phyloP scores from a whole-genome alignment of 2,113 vertebrate genomes.

The Pachypanchax playfairii region DNA sequence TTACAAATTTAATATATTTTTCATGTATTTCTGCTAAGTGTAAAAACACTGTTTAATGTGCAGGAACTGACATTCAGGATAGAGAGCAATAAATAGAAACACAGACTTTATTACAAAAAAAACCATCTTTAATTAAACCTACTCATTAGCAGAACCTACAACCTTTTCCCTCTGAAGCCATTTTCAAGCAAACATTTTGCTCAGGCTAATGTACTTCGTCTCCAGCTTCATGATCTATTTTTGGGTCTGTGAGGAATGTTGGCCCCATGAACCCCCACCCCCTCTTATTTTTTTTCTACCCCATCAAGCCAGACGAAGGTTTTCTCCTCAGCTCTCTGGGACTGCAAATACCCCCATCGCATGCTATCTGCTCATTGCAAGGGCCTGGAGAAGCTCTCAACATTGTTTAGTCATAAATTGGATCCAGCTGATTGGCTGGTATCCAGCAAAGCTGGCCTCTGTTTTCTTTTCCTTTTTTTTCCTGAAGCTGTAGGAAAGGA shows the following conservation, averaged over 20 bases:
- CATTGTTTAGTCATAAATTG: slow-evolving; percentile 66
- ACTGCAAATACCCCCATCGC: slow-evolving; percentile 62
- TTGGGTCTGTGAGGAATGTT: slow-evolving; percentile 65
- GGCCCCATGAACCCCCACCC: slow-evolving; percentile 20
- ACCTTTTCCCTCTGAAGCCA: slow-evolving; percentile 7
- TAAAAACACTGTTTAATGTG: too few species aligned
- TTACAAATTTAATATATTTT: too few species aligned
- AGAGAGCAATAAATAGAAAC: too few species aligned
- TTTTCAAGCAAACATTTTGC: slow-evolving; percentile 48
- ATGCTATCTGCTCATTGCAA: slow-evolving; percentile 64
- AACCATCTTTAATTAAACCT: too few species aligned
- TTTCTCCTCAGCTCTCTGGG: slow-evolving; percentile 54
- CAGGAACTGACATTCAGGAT: too few species aligned
- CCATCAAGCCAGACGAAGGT: slow-evolving; percentile 35
- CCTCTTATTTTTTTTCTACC: not conserved
- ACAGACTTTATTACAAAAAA: too few species aligned
- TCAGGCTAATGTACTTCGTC: slow-evolving; percentile 37
- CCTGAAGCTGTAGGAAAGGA: slow-evolving; percentile 11
- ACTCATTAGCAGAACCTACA: slow-evolving; percentile 1
- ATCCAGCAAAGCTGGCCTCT: slow-evolving; percentile 58
- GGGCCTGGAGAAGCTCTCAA: slow-evolving; percentile 64
- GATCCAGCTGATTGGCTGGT: slow-evolving; percentile 78
- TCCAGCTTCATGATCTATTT: slow-evolving; percentile 63
- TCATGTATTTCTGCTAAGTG: too few species aligned
- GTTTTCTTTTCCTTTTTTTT: slow-evolving; percentile 15